Evolutionary conservation across 2,113 vertebrate species (phyloP).

Genomic region (Antechinus flavipes): DNA sequence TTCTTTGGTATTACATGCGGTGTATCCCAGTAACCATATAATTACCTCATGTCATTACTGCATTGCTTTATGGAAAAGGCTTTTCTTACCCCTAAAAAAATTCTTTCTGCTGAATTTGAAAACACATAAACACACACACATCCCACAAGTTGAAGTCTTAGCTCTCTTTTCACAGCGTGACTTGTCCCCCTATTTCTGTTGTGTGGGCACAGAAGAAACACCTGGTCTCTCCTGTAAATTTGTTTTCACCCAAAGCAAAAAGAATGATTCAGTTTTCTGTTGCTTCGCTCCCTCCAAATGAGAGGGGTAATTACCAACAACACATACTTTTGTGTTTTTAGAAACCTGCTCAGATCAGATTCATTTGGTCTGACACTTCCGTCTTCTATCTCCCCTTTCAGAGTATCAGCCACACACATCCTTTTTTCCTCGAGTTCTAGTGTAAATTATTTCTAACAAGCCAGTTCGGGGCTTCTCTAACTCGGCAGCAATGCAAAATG

Average conservation of each 20-base stretch:
- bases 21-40: slow-evolving; percentile 67
- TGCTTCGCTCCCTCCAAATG: slow-evolving; percentile 42
- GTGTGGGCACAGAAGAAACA: slow-evolving; percentile 61
- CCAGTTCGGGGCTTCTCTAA: slow-evolving; percentile 66
- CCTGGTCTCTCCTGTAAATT: slow-evolving; percentile 53
- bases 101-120: slow-evolving; percentile 50
- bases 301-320: slow-evolving; percentile 55
- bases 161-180: slow-evolving; percentile 55
- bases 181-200: slow-evolving; percentile 52
- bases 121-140: background rate
- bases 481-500: slow-evolving; percentile 62
- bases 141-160: slow-evolving; percentile 29
- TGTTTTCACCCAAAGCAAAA: slow-evolving; percentile 52
- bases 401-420: slow-evolving; percentile 71
- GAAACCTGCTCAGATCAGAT: slow-evolving; percentile 70
- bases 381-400: slow-evolving; percentile 69
- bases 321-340: slow-evolving; percentile 33
- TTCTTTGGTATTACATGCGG: slow-evolving; percentile 60
- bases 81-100: slow-evolving; percentile 64
- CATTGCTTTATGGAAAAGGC: slow-evolving; percentile 70
- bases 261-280: slow-evolving; percentile 35
- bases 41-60: slow-evolving; percentile 68
- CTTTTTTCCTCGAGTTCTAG: slow-evolving; percentile 73
- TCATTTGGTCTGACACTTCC: slow-evolving; percentile 68
- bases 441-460: slow-evolving; percentile 76